Percentiles rank a stretch among this genome's conserved stretches.
Evolutionary conservation across 1,140 invertebrate genomes (phyloP).

Genomic region (Capitella teleta): DNA sequence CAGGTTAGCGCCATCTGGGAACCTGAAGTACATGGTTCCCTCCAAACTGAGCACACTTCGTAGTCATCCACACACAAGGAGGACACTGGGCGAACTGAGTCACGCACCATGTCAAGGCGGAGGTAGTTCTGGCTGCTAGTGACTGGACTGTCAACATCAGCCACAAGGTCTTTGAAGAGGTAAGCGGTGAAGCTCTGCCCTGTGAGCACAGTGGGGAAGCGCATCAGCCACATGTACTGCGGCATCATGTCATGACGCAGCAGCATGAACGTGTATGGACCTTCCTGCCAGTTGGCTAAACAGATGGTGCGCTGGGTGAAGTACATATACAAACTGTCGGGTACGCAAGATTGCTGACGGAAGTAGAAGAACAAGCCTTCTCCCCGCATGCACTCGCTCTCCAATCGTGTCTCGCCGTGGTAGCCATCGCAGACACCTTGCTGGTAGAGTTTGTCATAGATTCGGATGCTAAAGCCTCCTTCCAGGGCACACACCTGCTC

Average conservation of each 20-base stretch:
- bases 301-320: constrained; percentile 9
- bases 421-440: constrained; percentile 9
- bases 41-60: constrained; percentile 7
- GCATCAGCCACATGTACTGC: constrained; percentile 11
- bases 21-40: constrained; percentile 5
- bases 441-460: constrained; percentile 3
- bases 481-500: neutral
- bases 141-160: neutral
- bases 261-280: constrained; percentile 4
- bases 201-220: neutral
- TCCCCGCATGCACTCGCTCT: constrained; percentile 10
- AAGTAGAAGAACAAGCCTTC: constrained; percentile 12
- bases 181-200: constrained; percentile 8
- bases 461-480: constrained; percentile 10
- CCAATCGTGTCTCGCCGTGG: constrained; percentile 8
- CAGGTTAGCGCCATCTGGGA: constrained; percentile 8
- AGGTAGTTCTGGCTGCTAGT: constrained; percentile 2
- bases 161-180: constrained; percentile 11
- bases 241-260: constrained; percentile 8
- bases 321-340: constrained; percentile 12
- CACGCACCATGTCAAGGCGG: constrained; percentile 10
- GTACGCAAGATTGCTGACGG: constrained; percentile 12
- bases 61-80: constrained; percentile 13
- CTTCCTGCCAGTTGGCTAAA: constrained; percentile 11
- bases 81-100: constrained; percentile 9